Evolutionary conservation across 2,113 vertebrate genomes (phyloP).

Genomic region (Bothrops jararaca): DNA sequence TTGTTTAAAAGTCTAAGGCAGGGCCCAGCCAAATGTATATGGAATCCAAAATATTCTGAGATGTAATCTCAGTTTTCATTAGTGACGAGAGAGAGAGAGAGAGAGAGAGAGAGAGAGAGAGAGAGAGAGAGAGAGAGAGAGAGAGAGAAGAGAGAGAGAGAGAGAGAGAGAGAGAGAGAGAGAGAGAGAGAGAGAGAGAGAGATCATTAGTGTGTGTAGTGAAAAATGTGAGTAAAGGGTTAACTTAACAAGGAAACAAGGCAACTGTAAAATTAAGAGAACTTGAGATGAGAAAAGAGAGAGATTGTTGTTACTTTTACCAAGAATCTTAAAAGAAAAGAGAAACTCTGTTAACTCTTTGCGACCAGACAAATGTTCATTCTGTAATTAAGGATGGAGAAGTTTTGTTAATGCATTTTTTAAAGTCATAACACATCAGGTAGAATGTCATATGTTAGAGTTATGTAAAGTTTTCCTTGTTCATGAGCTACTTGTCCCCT

Average conservation of each 20-base stretch:
- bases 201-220: neutral
- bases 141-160: neutral
- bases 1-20: neutral
- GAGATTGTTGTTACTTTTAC: neutral
- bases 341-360: neutral
- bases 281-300: neutral
- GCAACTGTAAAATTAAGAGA: neutral
- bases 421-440: neutral
- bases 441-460: neutral
- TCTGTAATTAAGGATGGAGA: neutral
- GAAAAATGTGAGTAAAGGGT: neutral
- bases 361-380: neutral
- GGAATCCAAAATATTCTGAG: fast-evolving
- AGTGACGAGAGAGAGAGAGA: fast-evolving
- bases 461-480: neutral
- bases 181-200: neutral
- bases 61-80: neutral
- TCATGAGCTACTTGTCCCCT: neutral
- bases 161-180: neutral
- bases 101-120: too few relatives aligned
- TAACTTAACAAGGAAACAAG: neutral
- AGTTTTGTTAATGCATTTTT: neutral
- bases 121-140: too few relatives aligned
- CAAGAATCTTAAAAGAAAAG: neutral
- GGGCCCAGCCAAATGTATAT: neutral